phyloP scores from a whole-genome alignment of 2,113 vertebrate genomes.

The Toxostoma redivivum region DNA sequence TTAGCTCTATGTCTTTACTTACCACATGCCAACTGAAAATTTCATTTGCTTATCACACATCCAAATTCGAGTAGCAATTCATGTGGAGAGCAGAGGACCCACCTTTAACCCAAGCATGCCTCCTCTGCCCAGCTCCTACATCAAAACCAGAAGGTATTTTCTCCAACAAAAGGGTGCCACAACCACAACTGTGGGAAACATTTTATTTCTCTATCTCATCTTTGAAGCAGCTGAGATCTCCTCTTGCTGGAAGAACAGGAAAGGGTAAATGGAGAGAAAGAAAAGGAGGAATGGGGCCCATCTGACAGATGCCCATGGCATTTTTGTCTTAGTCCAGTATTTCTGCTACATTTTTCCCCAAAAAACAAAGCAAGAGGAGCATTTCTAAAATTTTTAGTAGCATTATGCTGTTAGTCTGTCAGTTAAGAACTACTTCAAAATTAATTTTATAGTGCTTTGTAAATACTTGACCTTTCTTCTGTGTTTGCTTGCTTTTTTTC shows the following conservation, averaged over 20 bases:
- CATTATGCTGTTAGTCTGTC: not conserved
- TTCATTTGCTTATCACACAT: not conserved
- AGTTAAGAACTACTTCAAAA: not conserved
- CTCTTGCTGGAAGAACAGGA: not conserved
- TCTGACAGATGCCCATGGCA: not conserved
- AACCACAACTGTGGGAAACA: not conserved
- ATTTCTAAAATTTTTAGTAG: not conserved
- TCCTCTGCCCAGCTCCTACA: not conserved
- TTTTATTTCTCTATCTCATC: not conserved
- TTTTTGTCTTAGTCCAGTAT: not conserved
- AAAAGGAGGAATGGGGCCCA: not conserved
- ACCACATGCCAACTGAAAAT: not conserved
- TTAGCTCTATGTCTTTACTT: not conserved
- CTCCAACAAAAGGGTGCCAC: not conserved
- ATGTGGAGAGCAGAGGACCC: not conserved
- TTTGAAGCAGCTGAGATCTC: not conserved
- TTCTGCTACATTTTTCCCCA: not conserved
- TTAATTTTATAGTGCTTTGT: not conserved
- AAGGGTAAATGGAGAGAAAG: not conserved
- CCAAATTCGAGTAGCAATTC: not conserved
- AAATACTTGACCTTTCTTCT: slow-evolving; percentile 6
- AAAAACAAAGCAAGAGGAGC: not conserved
- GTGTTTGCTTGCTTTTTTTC: not conserved
- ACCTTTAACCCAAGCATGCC: not conserved
- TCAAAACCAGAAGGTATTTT: not conserved